These are phyloP conservation scores for Etheostoma perlongum DNA, from an alignment of 2,797 vertebrate genomes.

Conservation along the genomic window DNA sequence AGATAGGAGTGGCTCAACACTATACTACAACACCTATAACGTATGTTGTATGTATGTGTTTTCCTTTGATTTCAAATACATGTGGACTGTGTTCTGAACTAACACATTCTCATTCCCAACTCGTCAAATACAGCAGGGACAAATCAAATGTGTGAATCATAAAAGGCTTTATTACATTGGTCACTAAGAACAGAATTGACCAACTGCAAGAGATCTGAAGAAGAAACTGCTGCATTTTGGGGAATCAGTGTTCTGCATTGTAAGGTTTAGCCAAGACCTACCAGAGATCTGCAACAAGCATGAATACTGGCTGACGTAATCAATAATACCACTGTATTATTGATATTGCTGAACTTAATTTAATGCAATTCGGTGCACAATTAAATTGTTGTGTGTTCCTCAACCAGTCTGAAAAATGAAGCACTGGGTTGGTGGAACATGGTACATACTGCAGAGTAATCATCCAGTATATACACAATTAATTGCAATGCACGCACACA, in stretches of 20 bases:
- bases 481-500: constrained; percentile 31
- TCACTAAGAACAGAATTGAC: constrained; percentile 13
- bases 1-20: neutral
- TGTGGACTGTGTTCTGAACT: neutral
- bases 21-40: neutral
- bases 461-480: constrained; percentile 49
- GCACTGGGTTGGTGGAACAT: constrained; percentile 18
- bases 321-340: constrained; percentile 13
- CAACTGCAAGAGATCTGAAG: constrained; percentile 15
- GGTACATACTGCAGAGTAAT: constrained; percentile 64
- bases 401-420: constrained; percentile 33
- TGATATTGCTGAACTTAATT: constrained; percentile 17
- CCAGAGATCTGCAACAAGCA: constrained; percentile 12
- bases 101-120: no score
- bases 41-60: neutral
- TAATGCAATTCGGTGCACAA: neutral
- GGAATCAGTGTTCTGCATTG: constrained; percentile 13
- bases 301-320: constrained; percentile 12
- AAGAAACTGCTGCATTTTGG: constrained; percentile 14
- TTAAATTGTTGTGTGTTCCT: constrained; percentile 22
- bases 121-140: neutral
- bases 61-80: neutral
- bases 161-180: neutral
- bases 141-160: constrained; percentile 10
- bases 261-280: constrained; percentile 30